phyloP scores from a whole-genome alignment of 37 sponge, comb jelly and placozoan species.

The Tethya wilhelma region DNA sequence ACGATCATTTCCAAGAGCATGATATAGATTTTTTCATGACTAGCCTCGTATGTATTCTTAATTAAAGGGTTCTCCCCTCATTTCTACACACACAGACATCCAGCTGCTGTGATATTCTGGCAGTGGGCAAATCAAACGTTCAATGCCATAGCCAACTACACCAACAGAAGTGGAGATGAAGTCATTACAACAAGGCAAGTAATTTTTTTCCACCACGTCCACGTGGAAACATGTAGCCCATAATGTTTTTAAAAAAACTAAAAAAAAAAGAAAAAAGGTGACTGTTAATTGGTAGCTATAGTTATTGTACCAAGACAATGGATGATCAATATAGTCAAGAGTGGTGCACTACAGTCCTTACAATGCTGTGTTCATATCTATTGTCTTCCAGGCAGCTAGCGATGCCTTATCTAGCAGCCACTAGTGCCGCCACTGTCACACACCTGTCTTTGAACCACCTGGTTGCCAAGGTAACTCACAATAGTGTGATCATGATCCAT shows the following conservation, averaged over 20 bases:
- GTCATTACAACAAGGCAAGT: neutral
- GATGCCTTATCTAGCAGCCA: constrained; percentile 82
- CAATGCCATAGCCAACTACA: constrained; percentile 94
- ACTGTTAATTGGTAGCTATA: no score
- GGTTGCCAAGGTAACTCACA: constrained; percentile 57
- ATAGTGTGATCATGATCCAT: no score
- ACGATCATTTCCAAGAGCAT: neutral
- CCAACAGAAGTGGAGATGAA: constrained; percentile 88
- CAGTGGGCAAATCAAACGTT: constrained; percentile 96
- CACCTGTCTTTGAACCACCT: constrained; percentile 78
- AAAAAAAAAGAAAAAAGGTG: neutral
- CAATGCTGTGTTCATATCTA: neutral
- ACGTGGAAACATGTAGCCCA: no score
- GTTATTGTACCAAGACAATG: no score
- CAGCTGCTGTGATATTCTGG: constrained; percentile 90
- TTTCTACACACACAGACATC: constrained; percentile 61
- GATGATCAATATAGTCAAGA: no score
- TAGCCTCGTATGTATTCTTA: neutral
- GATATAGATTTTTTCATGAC: no score
- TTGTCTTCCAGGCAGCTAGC: constrained; percentile 60
- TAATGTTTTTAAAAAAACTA: no score
- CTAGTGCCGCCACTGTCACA: constrained; percentile 78
- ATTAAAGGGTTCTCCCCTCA: neutral
- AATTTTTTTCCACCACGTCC: no score
- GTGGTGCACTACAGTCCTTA: no score